Percentiles rank a stretch among this genome's conserved stretches.
Conservation (phyloP, 2,888 invertebrate genomes). For the Lasioglossum lativentre region DNA sequence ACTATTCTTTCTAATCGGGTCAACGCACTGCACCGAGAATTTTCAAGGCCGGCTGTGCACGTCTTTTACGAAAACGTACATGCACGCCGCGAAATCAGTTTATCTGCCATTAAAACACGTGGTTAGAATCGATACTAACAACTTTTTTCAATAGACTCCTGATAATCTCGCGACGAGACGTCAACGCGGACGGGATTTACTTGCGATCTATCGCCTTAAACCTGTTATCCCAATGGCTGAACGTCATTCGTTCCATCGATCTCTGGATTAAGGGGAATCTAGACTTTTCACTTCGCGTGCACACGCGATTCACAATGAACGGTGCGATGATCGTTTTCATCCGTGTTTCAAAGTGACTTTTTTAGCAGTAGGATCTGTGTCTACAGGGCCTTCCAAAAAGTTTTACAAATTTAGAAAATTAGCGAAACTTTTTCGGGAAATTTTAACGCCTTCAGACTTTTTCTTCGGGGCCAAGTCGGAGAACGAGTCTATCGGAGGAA, state of each 20-base stretch:
- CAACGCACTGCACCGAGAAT: conserved; percentile 64
- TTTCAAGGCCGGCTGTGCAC: conserved; percentile 52
- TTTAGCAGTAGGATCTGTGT: too few relatives aligned
- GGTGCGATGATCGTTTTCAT: too few relatives aligned
- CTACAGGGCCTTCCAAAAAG: too few relatives aligned
- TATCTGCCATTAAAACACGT: conserved; percentile 52
- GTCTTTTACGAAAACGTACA: conserved; percentile 23
- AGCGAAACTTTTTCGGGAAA: too few relatives aligned
- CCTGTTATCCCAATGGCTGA: background rate
- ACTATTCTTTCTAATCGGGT: conserved; percentile 65
- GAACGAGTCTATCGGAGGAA: too few relatives aligned
- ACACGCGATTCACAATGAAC: too few relatives aligned
- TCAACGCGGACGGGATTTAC: background rate
- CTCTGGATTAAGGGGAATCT: background rate
- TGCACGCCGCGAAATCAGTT: conserved; percentile 36
- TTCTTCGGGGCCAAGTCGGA: too few relatives aligned
- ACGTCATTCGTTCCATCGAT: background rate
- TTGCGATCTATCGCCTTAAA: background rate
- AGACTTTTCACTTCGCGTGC: too few relatives aligned
- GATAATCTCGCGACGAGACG: conserved; percentile 1
- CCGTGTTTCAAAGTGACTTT: too few relatives aligned
- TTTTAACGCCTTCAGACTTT: too few relatives aligned
- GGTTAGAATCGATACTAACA: conserved; percentile 20
- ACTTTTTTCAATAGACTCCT: conserved; percentile 8
- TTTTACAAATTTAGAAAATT: too few relatives aligned